A percentile compares a stretch with the other conserved stretches of the same genome.
Evolutionary conservation across 2,113 vertebrate species (phyloP).

Genomic region (Muntiacus muntjak): DNA sequence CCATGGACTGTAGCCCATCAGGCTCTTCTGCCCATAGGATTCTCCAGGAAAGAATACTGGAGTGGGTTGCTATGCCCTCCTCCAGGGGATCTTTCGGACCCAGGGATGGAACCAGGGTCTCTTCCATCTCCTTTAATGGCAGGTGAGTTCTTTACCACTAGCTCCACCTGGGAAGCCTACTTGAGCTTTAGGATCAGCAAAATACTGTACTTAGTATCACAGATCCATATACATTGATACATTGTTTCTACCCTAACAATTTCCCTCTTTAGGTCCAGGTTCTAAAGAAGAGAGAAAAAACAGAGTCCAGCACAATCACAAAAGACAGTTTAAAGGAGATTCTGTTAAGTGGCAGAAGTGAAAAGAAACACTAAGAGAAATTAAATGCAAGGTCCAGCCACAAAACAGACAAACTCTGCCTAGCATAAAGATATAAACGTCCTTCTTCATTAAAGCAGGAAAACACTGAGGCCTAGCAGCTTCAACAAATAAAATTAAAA

Average conservation of each 20-base stretch:
- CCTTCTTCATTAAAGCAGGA: not conserved
- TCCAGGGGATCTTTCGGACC: not conserved
- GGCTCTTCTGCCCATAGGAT: not conserved
- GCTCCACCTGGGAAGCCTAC: not conserved
- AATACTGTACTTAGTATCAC: not conserved
- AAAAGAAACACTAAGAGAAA: not conserved
- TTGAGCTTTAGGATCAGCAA: not conserved
- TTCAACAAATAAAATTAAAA: not conserved
- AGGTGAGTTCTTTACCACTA: not conserved
- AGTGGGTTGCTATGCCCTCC: not conserved
- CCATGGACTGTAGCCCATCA: not conserved
- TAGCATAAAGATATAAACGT: not conserved
- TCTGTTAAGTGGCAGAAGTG: not conserved
- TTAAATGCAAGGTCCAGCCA: not conserved
- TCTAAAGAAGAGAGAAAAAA: not conserved
- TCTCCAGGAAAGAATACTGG: not conserved
- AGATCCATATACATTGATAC: not conserved
- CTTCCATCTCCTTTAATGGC: not conserved
- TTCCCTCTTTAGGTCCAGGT: not conserved
- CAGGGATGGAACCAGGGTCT: not conserved
- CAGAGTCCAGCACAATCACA: not conserved
- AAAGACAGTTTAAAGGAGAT: not conserved
- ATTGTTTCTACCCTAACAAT: not conserved
- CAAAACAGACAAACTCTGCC: not conserved
- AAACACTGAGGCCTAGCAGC: not conserved